These are phyloP conservation scores for Conus canariensis DNA, from an alignment of 2,888 invertebrate genomes.

Conservation along the genomic window DNA sequence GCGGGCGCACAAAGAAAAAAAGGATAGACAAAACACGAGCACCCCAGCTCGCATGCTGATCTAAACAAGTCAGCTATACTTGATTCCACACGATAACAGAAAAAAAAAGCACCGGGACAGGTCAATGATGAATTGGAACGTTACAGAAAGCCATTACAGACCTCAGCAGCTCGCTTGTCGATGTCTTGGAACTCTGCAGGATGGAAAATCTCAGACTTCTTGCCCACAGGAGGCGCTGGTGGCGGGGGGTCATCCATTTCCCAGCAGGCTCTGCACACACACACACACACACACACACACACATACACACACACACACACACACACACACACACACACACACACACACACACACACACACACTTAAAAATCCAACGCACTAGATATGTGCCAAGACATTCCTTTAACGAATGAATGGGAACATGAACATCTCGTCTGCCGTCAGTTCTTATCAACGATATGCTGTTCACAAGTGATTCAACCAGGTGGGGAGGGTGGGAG, in stretches of 20 bases:
- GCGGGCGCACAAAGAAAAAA: no score
- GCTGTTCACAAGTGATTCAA: no score
- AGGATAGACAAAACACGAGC: no score
- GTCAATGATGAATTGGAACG: no score
- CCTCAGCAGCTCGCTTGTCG: neutral
- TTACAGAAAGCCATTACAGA: neutral
- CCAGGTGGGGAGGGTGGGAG: no score
- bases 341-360: neutral
- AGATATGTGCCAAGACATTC: no score
- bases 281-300: neutral
- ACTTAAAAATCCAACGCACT: neutral
- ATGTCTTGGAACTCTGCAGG: neutral
- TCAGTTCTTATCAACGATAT: neutral
- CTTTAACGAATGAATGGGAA: neutral
- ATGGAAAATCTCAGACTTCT: neutral
- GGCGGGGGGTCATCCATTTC: neutral
- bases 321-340: neutral
- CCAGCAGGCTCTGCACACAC: neutral
- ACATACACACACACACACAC: neutral
- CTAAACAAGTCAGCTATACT: no score
- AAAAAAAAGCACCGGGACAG: no score
- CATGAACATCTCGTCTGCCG: neutral
- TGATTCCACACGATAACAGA: no score
- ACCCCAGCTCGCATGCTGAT: no score
- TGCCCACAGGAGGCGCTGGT: constrained; percentile 25